These are phyloP conservation scores for Drosophila parabipectinata DNA, from an alignment of 1,140 invertebrate genomes.

Conservation along the genomic window DNA sequence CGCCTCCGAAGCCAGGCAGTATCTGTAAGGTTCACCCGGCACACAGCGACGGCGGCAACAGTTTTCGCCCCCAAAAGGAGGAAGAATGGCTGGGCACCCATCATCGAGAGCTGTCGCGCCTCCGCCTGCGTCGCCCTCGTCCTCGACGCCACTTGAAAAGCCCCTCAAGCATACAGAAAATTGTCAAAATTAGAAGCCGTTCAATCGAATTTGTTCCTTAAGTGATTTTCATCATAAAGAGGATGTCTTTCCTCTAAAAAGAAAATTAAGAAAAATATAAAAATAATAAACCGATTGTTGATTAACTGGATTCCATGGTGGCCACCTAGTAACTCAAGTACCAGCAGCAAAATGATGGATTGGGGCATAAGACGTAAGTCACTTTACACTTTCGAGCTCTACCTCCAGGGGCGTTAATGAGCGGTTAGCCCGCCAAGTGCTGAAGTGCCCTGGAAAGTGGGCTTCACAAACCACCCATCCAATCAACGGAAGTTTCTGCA, in stretches of 20 bases:
- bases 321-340: slow-evolving; percentile 35
- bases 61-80: slow-evolving; percentile 49
- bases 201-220: slow-evolving; percentile 72
- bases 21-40: slow-evolving; percentile 50
- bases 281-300: background rate
- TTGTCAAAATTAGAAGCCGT: slow-evolving; percentile 78
- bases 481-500: slow-evolving; percentile 24
- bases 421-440: slow-evolving; percentile 17
- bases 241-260: background rate
- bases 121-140: slow-evolving; percentile 15
- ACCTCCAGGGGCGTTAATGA: slow-evolving; percentile 31
- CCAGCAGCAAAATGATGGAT: slow-evolving; percentile 87
- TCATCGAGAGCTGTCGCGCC: slow-evolving; percentile 17
- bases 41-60: slow-evolving; percentile 57
- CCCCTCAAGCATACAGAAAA: slow-evolving; percentile 72
- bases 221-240: slow-evolving; percentile 44
- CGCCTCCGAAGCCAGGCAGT: slow-evolving; percentile 6
- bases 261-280: background rate
- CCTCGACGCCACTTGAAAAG: background rate
- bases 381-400: slow-evolving; percentile 8
- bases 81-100: slow-evolving; percentile 35
- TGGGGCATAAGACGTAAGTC: slow-evolving; percentile 92
- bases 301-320: slow-evolving; percentile 26
- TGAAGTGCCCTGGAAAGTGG: slow-evolving; percentile 49
- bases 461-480: slow-evolving; percentile 17